Evolutionary conservation across 2,113 vertebrate genomes (phyloP).

Genomic region (Thomomys bottae): DNA sequence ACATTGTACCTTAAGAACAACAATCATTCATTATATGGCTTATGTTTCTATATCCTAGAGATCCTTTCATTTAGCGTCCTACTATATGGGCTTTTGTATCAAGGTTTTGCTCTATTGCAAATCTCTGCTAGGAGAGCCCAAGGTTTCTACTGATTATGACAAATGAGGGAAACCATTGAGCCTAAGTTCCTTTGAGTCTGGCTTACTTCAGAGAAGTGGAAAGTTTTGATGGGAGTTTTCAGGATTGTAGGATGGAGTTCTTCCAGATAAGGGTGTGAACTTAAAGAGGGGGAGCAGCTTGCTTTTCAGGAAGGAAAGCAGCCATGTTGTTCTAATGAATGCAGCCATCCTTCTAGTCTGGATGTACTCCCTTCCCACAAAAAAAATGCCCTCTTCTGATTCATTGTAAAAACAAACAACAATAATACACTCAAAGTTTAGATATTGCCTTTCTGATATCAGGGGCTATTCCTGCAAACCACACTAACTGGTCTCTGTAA

Average conservation of each 20-base stretch:
- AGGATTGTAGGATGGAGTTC: constrained; percentile 67
- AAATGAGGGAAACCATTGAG: too few species aligned
- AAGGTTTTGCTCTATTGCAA: too few species aligned
- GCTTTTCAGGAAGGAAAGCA: constrained; percentile 62
- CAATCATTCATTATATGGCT: too few species aligned
- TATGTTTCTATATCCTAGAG: too few species aligned
- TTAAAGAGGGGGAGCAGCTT: constrained; percentile 67
- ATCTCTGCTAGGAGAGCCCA: too few species aligned
- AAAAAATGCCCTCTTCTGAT: background rate
- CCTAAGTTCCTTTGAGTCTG: too few species aligned
- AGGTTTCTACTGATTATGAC: too few species aligned
- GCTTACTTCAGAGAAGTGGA: too few species aligned
- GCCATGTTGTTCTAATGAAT: background rate
- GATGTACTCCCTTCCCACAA: background rate
- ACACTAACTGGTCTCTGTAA: constrained; percentile 31
- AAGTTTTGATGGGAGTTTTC: constrained; percentile 76
- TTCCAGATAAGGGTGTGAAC: constrained; percentile 70
- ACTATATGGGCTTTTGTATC: too few species aligned
- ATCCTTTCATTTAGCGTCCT: too few species aligned
- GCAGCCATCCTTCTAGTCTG: background rate
- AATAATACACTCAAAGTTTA: background rate
- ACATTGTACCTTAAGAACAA: too few species aligned
- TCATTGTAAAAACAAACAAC: constrained; percentile 30
- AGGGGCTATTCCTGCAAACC: background rate
- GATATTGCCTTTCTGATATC: background rate